Evolutionary conservation across 1,140 invertebrate genomes (phyloP).

Genomic region (Rhizoglyphus robini): DNA sequence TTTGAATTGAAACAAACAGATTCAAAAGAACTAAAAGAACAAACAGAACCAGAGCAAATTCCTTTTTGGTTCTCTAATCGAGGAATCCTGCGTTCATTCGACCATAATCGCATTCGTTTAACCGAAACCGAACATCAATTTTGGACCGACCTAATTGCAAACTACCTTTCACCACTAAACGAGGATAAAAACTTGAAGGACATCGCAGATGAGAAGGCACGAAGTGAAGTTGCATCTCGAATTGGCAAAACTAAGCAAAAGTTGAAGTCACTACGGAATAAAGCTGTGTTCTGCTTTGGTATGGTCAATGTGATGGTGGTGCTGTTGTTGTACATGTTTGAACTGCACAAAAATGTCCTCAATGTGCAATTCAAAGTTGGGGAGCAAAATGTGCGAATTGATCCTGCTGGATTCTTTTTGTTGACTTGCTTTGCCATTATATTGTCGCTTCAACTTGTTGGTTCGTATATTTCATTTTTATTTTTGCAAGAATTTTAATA

Average conservation of each 20-base stretch:
- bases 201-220: constrained; percentile 27
- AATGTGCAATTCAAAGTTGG: constrained; percentile 29
- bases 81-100: too few relatives aligned
- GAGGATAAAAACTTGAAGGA: too few relatives aligned
- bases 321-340: constrained; percentile 28
- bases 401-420: constrained; percentile 34
- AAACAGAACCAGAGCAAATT: too few relatives aligned
- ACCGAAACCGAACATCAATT: constrained; percentile 72
- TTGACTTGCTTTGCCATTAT: too few relatives aligned
- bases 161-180: constrained; percentile 30
- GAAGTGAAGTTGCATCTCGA: too few relatives aligned
- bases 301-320: constrained; percentile 31
- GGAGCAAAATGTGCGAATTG: constrained; percentile 29
- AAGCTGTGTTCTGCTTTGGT: constrained; percentile 29
- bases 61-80: too few relatives aligned
- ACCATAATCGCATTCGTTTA: constrained; percentile 88
- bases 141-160: constrained; percentile 72
- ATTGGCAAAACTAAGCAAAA: too few relatives aligned
- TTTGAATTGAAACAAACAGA: constrained; percentile 43
- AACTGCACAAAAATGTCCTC: constrained; percentile 32
- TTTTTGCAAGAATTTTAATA: too few relatives aligned
- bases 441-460: too few relatives aligned
- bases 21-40: too few relatives aligned
- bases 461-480: constrained; percentile 38
- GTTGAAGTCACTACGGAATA: constrained; percentile 29